Base-by-base conservation (phyloP, 2,113 vertebrate genomes). In the Mormyrus iriodes region DNA sequence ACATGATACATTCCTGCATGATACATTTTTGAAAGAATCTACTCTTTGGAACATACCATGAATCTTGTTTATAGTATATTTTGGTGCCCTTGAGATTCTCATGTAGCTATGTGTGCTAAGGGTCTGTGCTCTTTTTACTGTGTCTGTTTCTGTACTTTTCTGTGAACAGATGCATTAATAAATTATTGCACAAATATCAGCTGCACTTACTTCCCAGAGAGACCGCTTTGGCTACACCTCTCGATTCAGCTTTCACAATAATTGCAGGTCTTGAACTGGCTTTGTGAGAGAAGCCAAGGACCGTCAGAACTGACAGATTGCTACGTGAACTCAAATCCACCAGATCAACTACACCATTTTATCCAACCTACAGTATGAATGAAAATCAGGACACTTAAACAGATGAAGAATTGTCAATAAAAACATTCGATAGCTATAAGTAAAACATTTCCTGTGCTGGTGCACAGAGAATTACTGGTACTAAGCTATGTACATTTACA, bases 91-190 rank as follows among this genome's bases (percentile, higher is more conserved):
- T 10, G 61, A 69, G 27, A 69, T 13, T n/a, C 48, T 44, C 17
- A 42, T 87, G 52, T 48, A 83, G 17, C 7, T 84, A 19, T 76
- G n/a, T 39, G 24, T 12, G 31, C 53, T 46, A 24, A 42, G 31
- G 86, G 48, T 90, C 51, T 88, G 15, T 31, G 19, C 17, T 86
- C 35, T 31, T 90, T 82, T 49, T 51, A 89, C 88, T 76, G 49
- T 91, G 49, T 51, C 82, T 84, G 69, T 91, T 79, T 19, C 46
- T 88, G 49, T 55, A 49, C 2, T 21, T 42, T 49, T 51, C 10
- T 69, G 61, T 35, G 42, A 84, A 90, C 61, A 90, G 39, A 21
- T 52, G 31, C 31, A 87, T 85, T 88, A 90, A 89, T 89, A 8
- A 90, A 35, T 24, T 19, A 86, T 90, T 86, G 85, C 35, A 42